phyloP scores from a whole-genome alignment of 2,888 invertebrate genomes.

The Synanthedon myopaeformis region DNA sequence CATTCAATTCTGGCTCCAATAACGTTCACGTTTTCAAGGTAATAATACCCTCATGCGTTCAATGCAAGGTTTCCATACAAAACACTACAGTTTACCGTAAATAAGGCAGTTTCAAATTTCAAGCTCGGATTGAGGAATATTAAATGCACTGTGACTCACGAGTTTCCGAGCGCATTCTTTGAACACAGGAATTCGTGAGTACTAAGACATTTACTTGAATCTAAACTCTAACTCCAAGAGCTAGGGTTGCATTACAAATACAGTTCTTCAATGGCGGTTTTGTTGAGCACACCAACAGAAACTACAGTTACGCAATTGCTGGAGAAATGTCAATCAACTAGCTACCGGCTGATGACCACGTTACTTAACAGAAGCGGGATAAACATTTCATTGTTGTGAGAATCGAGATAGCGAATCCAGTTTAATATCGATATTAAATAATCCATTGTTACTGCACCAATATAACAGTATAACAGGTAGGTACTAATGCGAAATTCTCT shows the following conservation, averaged over 20 bases:
- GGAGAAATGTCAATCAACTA: constrained; percentile 2
- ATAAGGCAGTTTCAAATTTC: constrained; percentile 29
- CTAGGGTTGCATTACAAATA: no score
- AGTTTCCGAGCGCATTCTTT: constrained; percentile 5
- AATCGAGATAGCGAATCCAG: not conserved
- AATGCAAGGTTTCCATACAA: constrained; percentile 22
- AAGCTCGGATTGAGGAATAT: constrained; percentile 14
- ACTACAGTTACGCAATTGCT: constrained; percentile 20
- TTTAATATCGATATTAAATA: not conserved
- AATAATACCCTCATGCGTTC: constrained; percentile 1
- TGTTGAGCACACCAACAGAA: constrained; percentile 6
- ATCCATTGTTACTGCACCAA: not conserved
- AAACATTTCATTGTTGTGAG: not conserved
- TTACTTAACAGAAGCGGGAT: constrained; percentile 19
- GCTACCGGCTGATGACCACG: constrained; percentile 25
- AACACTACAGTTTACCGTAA: constrained; percentile 29
- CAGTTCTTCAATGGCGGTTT: not conserved
- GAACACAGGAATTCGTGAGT: not conserved
- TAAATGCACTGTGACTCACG: constrained; percentile 14
- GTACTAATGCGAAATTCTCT: no score
- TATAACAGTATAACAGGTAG: no score
- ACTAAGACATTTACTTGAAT: no score
- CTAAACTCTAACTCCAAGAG: no score
- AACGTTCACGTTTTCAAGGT: constrained; percentile 12
- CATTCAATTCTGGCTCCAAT: constrained; percentile 3